Evolutionary conservation across 1,140 invertebrate genomes (phyloP).

Genomic region (Musca vetustissima): DNA sequence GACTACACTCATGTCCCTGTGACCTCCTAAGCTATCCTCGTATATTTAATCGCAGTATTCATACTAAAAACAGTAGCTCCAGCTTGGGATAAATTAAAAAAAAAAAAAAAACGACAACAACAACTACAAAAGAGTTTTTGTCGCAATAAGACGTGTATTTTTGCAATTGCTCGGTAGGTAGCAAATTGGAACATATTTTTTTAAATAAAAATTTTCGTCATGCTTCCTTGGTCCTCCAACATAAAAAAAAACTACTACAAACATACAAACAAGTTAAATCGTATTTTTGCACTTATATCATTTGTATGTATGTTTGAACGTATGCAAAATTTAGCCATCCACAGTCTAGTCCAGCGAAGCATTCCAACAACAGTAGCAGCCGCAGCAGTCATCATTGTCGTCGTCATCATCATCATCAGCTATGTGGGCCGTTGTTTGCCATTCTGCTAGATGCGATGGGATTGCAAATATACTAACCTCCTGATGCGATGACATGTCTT

Average conservation of each 20-base stretch:
- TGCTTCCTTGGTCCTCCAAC: neutral
- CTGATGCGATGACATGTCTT: slow-evolving; percentile 22
- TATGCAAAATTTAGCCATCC: no score
- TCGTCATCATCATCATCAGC: slow-evolving; percentile 1
- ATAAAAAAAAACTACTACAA: neutral
- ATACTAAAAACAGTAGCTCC: neutral
- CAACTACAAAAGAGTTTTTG: no score
- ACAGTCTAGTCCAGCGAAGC: no score
- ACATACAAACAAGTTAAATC: neutral
- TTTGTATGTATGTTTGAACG: no score
- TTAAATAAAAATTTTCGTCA: neutral
- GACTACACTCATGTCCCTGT: no score
- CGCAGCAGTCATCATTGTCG: no score
- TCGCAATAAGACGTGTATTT: neutral
- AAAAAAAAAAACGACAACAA: no score
- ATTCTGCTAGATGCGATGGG: no score
- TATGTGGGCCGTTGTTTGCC: slow-evolving; percentile 9
- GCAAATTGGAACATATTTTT: slow-evolving; percentile 21
- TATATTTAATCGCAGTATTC: no score
- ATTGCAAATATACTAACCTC: slow-evolving; percentile 4
- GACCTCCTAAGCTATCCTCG: no score
- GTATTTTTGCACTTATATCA: neutral
- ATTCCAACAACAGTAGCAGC: no score
- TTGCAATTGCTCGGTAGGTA: slow-evolving; percentile 18
- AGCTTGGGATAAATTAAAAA: neutral